phyloP scores from a whole-genome alignment of 35 echinoderm and acorn worm genomes.

The Acanthaster planci region DNA sequence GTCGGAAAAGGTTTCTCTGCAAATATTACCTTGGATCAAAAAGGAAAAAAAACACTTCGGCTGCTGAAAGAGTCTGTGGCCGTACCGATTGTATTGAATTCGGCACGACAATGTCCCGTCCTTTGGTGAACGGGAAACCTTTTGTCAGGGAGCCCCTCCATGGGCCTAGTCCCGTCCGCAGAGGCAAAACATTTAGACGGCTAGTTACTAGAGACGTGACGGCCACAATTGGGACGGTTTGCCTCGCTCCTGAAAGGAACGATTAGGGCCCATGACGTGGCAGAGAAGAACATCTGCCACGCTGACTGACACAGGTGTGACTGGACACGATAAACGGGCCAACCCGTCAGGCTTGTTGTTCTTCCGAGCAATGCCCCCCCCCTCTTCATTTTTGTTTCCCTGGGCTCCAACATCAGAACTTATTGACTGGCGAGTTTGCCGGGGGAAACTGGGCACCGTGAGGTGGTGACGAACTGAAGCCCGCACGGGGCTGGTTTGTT shows the following conservation, averaged over 20 bases:
- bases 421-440: constrained; percentile 3
- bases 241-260: neutral
- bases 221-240: neutral
- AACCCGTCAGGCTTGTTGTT: neutral
- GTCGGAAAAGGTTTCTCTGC: too few relatives aligned
- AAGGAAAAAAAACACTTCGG: too few relatives aligned
- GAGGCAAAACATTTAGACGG: neutral
- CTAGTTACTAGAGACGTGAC: constrained; percentile 1
- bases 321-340: neutral
- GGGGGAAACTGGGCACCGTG: neutral
- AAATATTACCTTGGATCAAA: too few relatives aligned
- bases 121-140: neutral
- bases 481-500: neutral
- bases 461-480: neutral
- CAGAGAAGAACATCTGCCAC: neutral
- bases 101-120: neutral
- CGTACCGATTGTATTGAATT: neutral
- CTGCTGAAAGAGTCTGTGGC: too few relatives aligned
- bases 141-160: neutral
- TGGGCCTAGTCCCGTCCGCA: neutral
- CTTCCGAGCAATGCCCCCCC: neutral
- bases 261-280: neutral
- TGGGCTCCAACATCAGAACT: neutral
- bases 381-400: neutral
- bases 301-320: neutral